Base-by-base conservation (phyloP, 2,797 vertebrate species). In the Pampus argenteus region DNA sequence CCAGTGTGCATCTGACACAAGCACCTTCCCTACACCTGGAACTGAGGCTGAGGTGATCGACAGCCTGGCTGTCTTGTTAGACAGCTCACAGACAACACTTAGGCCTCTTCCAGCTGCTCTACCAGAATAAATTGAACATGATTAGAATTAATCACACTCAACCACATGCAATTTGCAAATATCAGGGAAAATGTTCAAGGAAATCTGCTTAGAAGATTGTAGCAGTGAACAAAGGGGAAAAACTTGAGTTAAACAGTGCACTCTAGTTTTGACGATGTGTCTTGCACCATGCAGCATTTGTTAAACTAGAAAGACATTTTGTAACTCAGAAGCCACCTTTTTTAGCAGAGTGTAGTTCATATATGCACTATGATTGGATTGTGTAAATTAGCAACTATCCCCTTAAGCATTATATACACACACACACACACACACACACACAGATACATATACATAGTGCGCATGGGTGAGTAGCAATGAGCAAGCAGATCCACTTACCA, bases 131-230 rank as follows among this genome's bases (percentile, higher is more conserved):
- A 95, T 94, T 94, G 90, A 93, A 92, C 91, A 94, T 92, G 88
- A 95, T 95, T 94, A 92, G 92, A 95, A 94, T 93, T 89, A 93
- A 94, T 94, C 90, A 87, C 86, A 87, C 90, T 90, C 85, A 88
- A 88, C 83, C 74, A 88, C 72, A 82, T 79, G 86, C 83, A 89
- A 93, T 93, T 93, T 94, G 90, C 90, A 93, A 93, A 89, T 91
- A 92, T 86, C 76, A 72, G 76, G 75, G 75, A 88, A 86, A 88
- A 89, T 79, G 89, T 90, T 86, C 79, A 71, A 85, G 67, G 34
- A 87, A 90, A 77, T 91, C 69, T 85, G 78, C 66, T 84, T 71
- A 28, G 49, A 66, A 80, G 34, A 72, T 62, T 63, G 52, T 67
- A 20, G 40, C 17, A 11, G 28, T 50, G 58, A 82, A 88, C 82